These are phyloP conservation scores for Papilio machaon DNA, from an alignment of 1,140 invertebrate genomes.

Conservation along the genomic window DNA sequence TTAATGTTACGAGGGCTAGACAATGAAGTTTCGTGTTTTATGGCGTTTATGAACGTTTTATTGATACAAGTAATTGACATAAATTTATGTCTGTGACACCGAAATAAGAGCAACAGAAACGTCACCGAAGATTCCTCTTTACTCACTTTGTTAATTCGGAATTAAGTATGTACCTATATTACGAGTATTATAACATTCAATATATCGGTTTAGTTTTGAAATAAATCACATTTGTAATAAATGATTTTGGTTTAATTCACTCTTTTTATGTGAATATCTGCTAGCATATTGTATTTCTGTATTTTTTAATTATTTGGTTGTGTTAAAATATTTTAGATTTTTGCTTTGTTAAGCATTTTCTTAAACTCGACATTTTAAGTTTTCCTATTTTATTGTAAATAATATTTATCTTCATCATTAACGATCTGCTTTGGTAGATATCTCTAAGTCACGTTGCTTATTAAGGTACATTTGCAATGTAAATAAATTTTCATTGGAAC, in stretches of 20 bases:
- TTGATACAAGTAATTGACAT: constrained; percentile 38
- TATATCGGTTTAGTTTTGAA: background rate
- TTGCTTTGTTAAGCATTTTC: too few relatives aligned
- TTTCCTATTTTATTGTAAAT: too few relatives aligned
- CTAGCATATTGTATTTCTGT: background rate
- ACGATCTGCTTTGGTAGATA: background rate
- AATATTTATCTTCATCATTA: too few relatives aligned
- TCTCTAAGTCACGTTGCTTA: background rate
- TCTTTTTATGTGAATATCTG: background rate
- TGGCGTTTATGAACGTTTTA: constrained; percentile 39
- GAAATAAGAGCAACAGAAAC: background rate
- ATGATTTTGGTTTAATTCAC: background rate
- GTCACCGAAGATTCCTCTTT: background rate
- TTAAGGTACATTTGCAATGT: background rate
- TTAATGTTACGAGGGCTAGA: constrained; percentile 45
- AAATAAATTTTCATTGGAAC: background rate
- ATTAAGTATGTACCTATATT: background rate
- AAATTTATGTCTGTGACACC: constrained; percentile 27
- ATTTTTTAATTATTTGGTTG: too few relatives aligned
- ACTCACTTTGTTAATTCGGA: background rate
- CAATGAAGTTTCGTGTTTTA: constrained; percentile 51
- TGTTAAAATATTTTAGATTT: too few relatives aligned
- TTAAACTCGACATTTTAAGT: too few relatives aligned
- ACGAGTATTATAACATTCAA: background rate
- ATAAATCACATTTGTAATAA: background rate